These are phyloP conservation scores for Caenorhabditis sp. DNA, from an alignment of 2,888 invertebrate species.

Conservation along the genomic window DNA sequence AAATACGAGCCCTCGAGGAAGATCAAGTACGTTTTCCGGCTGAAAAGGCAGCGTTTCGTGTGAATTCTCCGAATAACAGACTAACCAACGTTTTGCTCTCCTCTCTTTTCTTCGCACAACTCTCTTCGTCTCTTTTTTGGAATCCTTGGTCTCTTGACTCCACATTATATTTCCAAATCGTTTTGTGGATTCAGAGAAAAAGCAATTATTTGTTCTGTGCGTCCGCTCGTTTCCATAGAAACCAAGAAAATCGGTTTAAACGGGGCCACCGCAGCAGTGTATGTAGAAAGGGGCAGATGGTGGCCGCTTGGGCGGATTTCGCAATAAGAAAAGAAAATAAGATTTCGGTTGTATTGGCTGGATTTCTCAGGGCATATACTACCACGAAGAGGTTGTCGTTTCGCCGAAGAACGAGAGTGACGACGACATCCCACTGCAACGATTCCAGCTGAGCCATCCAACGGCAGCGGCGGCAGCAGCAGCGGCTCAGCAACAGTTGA, in stretches of 20 bases:
- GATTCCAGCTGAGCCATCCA: conserved; percentile 9
- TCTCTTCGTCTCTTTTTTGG: too few relatives aligned
- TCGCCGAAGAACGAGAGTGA: conserved; percentile 49
- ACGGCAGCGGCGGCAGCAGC: not conserved
- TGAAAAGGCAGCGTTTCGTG: too few relatives aligned
- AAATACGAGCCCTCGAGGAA: conserved; percentile 52
- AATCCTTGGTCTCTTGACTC: too few relatives aligned
- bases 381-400: conserved; percentile 42
- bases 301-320: too few relatives aligned
- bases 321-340: conserved; percentile 2
- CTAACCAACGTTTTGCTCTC: too few relatives aligned
- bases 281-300: too few relatives aligned
- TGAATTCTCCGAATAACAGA: too few relatives aligned
- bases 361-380: conserved; percentile 39
- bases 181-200: too few relatives aligned
- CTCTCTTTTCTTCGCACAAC: too few relatives aligned
- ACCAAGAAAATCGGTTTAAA: not conserved
- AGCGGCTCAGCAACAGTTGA: not conserved
- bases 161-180: too few relatives aligned
- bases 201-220: too few relatives aligned
- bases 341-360: not conserved
- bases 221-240: conserved; percentile 6
- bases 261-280: not conserved
- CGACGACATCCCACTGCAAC: conserved; percentile 30
- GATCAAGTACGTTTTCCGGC: conserved; percentile 40